phyloP scores from a whole-genome alignment of 92 coral and sea anemone genomes.

The Siderastrea radians region DNA sequence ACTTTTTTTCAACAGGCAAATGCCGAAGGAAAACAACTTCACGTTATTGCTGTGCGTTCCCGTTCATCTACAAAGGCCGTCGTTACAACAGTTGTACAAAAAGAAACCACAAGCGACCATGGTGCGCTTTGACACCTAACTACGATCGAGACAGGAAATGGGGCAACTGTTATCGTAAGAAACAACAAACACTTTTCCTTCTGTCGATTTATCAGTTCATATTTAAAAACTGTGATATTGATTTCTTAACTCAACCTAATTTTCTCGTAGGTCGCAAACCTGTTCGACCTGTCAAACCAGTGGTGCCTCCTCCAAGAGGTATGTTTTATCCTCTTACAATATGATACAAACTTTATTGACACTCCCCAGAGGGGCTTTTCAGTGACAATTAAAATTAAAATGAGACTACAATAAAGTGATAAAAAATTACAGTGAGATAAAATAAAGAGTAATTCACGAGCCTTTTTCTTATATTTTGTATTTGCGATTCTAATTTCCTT shows the following conservation, averaged over 20 bases:
- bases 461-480: background rate
- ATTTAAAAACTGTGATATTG: background rate
- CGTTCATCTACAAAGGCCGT: conserved; percentile 80
- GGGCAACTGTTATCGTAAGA: conserved; percentile 61
- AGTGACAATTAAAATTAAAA: no score
- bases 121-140: conserved; percentile 80
- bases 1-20: conserved; percentile 2
- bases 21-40: conserved; percentile 35
- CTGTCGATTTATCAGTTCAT: background rate
- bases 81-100: conserved; percentile 72
- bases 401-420: background rate
- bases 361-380: no score
- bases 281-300: conserved; percentile 37
- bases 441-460: no score
- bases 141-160: conserved; percentile 72
- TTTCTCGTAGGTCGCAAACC: conserved; percentile 34
- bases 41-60: conserved; percentile 72
- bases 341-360: background rate
- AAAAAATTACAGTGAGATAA: background rate
- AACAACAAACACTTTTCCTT: background rate
- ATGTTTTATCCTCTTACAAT: background rate
- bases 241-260: background rate
- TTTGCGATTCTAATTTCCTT: background rate
- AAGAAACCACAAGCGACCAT: conserved; percentile 50
- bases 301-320: conserved; percentile 38